Base-by-base conservation (phyloP, 2,113 vertebrate genomes). In the Cisticola juncidis region DNA sequence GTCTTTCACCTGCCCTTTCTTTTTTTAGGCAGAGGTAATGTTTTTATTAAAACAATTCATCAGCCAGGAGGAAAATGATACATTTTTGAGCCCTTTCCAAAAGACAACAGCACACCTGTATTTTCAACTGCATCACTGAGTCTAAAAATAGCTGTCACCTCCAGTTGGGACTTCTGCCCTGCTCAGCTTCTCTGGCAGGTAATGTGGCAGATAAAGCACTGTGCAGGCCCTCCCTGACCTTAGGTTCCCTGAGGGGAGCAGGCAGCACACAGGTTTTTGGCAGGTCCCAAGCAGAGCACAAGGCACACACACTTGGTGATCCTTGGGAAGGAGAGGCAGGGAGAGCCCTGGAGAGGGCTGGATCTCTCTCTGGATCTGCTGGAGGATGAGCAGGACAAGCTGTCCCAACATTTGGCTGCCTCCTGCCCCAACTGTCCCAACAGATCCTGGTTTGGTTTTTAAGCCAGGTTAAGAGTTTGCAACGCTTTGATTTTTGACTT, bases 261-360 rank as follows among this genome's bases (percentile, higher is more conserved):
- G 40, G 69, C 29, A 51, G 35, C 7, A 6, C 3, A 2, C 51
- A 77, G 60, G 31, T 11, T 68, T 56, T 4, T 2, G 9, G 28
- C 2, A 1, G n/a, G 53, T 5, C 71, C 17, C 6, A 20, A 36
- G 10, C 0, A 33, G 9, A 54, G 64, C 57, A 33, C 9, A 12
- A 7, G n/a, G 5, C 36, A 47, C 57, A 66, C 1, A 11, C 14
- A 4, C 12, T 3, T 0, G 0, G 7, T 2, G 9, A 7, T 5
- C 77, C 48, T 16, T 3, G 9, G 17, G 44, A 45, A 53, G 28
- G 38, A 42, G 31, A 21, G 42, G 51, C 50, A 56, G 36, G n/a
- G 36, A 51, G 14, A n/a, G 80, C 16, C 42, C 50, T 4, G 45
- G n/a, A 19, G 25, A 56, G 33, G 44, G 60, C 35, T 13, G 42